Conservation (phyloP, 23 tunicate genomes). For the Styela clava region DNA sequence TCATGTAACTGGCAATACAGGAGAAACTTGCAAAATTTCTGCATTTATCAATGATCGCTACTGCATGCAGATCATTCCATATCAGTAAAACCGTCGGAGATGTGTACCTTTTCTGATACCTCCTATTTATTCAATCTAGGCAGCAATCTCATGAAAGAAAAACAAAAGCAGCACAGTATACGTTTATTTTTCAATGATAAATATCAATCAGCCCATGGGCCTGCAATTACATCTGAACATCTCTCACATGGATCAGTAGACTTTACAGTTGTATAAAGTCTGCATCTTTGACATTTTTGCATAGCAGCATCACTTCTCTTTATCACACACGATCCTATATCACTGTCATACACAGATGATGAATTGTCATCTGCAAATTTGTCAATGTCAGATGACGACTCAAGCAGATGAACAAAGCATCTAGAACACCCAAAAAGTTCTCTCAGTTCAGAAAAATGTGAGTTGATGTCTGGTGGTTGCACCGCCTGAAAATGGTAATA, state of each 20-base stretch:
- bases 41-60: too few species aligned
- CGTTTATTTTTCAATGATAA: not conserved
- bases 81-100: too few species aligned
- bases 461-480: not conserved
- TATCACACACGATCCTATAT: constrained; percentile 8
- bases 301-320: not conserved
- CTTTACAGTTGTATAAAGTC: constrained; percentile 33
- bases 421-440: constrained; percentile 54
- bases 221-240: constrained; percentile 59
- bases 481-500: constrained; percentile 22
- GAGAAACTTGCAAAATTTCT: too few species aligned
- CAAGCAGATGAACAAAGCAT: constrained; percentile 25
- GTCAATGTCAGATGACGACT: not conserved
- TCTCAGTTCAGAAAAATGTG: constrained; percentile 30
- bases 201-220: constrained; percentile 42
- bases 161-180: not conserved
- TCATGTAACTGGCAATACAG: too few species aligned
- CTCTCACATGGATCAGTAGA: constrained; percentile 54
- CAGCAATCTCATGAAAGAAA: too few species aligned
- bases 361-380: not conserved
- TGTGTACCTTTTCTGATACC: too few species aligned
- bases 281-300: constrained; percentile 68
- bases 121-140: too few species aligned
- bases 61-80: too few species aligned
- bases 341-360: not conserved